phyloP scores from a whole-genome alignment of 2,888 invertebrate genomes.

The Palloptera scutellata region DNA sequence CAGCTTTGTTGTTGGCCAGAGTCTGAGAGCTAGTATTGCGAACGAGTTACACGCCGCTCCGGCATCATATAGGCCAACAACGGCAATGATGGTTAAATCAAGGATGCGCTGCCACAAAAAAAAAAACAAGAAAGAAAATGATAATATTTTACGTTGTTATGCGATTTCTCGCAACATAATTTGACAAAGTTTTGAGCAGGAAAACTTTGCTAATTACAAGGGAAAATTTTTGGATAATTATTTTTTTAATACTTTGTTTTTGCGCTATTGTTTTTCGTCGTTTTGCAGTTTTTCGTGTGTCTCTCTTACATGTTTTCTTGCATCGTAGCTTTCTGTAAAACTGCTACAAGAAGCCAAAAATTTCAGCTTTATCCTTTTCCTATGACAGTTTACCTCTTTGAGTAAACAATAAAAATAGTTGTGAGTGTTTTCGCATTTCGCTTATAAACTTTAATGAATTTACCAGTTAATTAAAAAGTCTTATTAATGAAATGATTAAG shows the following conservation, averaged over 20 bases:
- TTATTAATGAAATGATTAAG: no score
- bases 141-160: background rate
- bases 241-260: conserved; percentile 30
- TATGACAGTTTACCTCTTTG: no score
- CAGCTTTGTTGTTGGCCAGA: background rate
- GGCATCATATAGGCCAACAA: background rate
- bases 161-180: background rate
- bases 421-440: no score
- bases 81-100: background rate
- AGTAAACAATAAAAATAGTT: no score
- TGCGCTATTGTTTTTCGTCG: conserved; percentile 7
- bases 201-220: conserved; percentile 40
- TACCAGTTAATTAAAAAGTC: no score
- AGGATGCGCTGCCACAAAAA: background rate
- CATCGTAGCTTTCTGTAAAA: no score
- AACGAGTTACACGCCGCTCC: background rate
- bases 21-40: no score
- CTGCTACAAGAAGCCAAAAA: no score
- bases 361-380: no score
- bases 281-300: conserved; percentile 4
- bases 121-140: background rate
- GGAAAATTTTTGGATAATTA: conserved; percentile 37
- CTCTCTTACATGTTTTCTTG: conserved; percentile 13
- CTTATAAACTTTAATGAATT: no score
- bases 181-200: conserved; percentile 33